phyloP scores from a whole-genome alignment of 1,140 invertebrate genomes.

The Physella acuta region DNA sequence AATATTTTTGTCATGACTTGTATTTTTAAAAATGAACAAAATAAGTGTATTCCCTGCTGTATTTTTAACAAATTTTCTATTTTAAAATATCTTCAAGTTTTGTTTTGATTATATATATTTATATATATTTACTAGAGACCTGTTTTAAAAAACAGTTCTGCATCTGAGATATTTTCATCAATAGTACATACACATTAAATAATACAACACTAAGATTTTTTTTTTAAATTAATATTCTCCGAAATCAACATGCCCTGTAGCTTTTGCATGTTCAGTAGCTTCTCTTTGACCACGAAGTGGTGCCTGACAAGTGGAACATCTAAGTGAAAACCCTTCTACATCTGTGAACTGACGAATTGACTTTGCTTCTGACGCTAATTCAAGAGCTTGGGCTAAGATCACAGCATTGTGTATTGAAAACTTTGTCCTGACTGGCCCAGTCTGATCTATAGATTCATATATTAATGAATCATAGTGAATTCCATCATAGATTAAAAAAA shows the following conservation, averaged over 20 bases:
- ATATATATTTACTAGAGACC: too few species aligned
- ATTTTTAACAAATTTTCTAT: too few species aligned
- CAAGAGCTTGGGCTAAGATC: conserved; percentile 76
- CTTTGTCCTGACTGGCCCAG: conserved; percentile 65
- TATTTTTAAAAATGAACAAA: too few species aligned
- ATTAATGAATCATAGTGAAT: conserved; percentile 94
- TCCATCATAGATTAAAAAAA: conserved; percentile 92
- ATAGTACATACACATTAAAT: too few species aligned
- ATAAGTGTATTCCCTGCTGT: too few species aligned
- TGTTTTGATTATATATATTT: too few species aligned
- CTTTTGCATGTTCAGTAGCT: conserved; percentile 81
- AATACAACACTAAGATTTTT: too few species aligned
- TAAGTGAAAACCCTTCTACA: conserved; percentile 80
- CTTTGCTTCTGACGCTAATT: conserved; percentile 84
- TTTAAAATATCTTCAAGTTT: too few species aligned
- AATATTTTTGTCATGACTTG: too few species aligned
- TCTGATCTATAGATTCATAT: conserved; percentile 69
- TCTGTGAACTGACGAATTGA: conserved; percentile 86
- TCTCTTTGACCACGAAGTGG: conserved; percentile 75
- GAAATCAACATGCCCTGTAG: conserved; percentile 83
- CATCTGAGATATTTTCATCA: too few species aligned
- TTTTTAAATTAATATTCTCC: conserved; percentile 75
- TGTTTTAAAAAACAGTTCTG: too few species aligned
- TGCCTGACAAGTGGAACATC: conserved; percentile 77
- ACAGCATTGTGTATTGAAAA: conserved; percentile 75